Base-by-base conservation (phyloP, 2,113 vertebrate genomes). In the Arizona elegans region DNA sequence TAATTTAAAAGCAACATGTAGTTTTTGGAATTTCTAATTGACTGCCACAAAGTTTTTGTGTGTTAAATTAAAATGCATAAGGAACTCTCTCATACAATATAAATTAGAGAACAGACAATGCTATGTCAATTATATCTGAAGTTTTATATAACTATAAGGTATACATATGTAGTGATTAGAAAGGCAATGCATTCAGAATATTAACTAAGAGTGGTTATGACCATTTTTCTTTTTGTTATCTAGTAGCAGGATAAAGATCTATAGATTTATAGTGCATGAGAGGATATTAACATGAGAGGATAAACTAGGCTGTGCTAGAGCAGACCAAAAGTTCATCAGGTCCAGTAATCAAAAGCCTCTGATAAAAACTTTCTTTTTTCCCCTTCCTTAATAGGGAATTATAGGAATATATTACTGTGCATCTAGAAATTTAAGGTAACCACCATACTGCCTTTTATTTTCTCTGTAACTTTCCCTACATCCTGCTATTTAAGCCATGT, bases 111-210 rank as follows among this genome's bases (percentile, higher is more conserved):
- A 0, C 85, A 85, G 89, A 70, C 92, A n/a, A n/a, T 54, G 26
- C n/a, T 87, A n/a, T n/a, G 86, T 54, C 13, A 54, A 29, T 52
- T 87, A 87, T 0, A 0, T 8, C 0, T 0, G 75, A 9, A 33
- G 29, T 90, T 87, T 52, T 65, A 75, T 38, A 75, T 75, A 38
- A 75, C 6, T 75, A 75, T 58, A 55, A 12, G 43, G 38, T 17
- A 17, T 53, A 29, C 3, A 1, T 33, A 12, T 8, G n/a, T 21
- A 62, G 93, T 54, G 65, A 23, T 88, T 59, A 43, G 17, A 8
- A 81, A 53, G 47, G 58, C 19, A 10, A 52, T 50, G 23, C 23
- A 24, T 33, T 52, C 87, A 89, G 43, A 85, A 29, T 55, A 47
- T 19, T 52, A 70, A 24, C 81, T 87, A 50, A 5, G 29, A 3